phyloP scores from a whole-genome alignment of 2,113 vertebrate genomes.

The Sander vitreus region DNA sequence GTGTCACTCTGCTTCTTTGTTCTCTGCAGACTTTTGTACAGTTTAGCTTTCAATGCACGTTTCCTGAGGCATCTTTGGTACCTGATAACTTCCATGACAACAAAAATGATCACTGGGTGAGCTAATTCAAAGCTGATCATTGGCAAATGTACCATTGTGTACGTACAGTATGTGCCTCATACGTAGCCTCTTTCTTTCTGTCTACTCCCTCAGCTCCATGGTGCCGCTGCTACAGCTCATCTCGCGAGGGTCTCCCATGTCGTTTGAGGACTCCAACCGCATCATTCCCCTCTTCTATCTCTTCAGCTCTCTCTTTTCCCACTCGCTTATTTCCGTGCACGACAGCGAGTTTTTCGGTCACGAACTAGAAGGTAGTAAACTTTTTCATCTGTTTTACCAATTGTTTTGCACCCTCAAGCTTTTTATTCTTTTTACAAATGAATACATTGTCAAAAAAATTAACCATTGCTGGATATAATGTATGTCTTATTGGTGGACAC shows the following conservation, averaged over 20 bases:
- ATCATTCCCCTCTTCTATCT: constrained; percentile 99
- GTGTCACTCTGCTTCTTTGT: constrained; percentile 28
- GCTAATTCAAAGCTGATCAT: constrained; percentile 42
- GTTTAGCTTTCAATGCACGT: constrained; percentile 97
- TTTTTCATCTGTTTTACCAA: background rate
- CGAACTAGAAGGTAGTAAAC: constrained; percentile 89
- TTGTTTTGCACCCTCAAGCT: background rate
- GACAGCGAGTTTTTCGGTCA: constrained; percentile 98
- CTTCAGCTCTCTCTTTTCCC: constrained; percentile 98
- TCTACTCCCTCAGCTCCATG: constrained; percentile 87
- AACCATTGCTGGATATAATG: background rate
- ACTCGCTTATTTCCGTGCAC: constrained; percentile 97
- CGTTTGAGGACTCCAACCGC: constrained; percentile 93
- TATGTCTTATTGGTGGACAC: background rate
- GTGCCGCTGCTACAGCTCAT: constrained; percentile 96
- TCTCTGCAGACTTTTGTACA: constrained; percentile 94
- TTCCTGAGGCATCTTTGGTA: constrained; percentile 97
- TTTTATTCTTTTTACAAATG: background rate
- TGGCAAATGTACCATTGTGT: background rate
- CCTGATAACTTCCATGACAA: constrained; percentile 98
- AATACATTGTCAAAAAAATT: background rate
- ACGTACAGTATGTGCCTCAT: background rate
- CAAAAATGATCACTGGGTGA: constrained; percentile 98
- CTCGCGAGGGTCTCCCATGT: constrained; percentile 96
- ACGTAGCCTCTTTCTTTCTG: background rate